Evolutionary conservation across 2,888 invertebrate genomes (phyloP).

Genomic region (Biston stratarius): DNA sequence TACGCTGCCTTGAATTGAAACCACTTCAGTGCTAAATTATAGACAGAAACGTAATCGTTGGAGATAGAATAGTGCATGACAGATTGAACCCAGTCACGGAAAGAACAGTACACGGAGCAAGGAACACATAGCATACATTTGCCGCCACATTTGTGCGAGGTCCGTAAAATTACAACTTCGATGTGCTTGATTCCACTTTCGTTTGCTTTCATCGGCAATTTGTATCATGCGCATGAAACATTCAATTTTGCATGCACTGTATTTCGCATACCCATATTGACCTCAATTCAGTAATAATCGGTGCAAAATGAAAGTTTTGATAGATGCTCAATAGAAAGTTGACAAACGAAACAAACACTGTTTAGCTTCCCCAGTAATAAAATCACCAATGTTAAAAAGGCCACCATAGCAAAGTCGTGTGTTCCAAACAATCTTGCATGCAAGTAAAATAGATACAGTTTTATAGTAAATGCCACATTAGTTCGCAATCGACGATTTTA

Average conservation of each 20-base stretch:
- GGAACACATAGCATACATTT: slow-evolving; percentile 41
- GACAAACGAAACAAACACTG: slow-evolving; percentile 12
- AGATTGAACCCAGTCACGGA: slow-evolving; percentile 22
- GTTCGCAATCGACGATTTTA: too few species aligned
- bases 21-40: slow-evolving; percentile 15
- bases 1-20: slow-evolving; percentile 10
- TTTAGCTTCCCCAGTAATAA: slow-evolving; percentile 21
- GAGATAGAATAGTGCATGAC: slow-evolving; percentile 30
- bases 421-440: not conserved
- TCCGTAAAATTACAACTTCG: slow-evolving; percentile 42
- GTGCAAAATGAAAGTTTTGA: slow-evolving; percentile 33
- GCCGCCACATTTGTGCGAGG: slow-evolving; percentile 40
- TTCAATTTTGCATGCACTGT: slow-evolving; percentile 39
- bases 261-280: slow-evolving; percentile 31
- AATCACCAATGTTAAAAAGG: slow-evolving; percentile 16
- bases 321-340: slow-evolving; percentile 21
- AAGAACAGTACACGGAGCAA: slow-evolving; percentile 26
- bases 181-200: slow-evolving; percentile 41
- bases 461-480: not conserved
- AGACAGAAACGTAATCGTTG: slow-evolving; percentile 15
- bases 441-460: not conserved
- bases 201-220: slow-evolving; percentile 42
- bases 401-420: slow-evolving; percentile 12
- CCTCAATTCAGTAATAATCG: slow-evolving; percentile 34
- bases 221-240: slow-evolving; percentile 46